Percentiles rank a stretch among this genome's conserved stretches.
These are phyloP conservation scores for Watsonalla binaria DNA, from an alignment of 2,888 invertebrate species.

Conservation along the genomic window DNA sequence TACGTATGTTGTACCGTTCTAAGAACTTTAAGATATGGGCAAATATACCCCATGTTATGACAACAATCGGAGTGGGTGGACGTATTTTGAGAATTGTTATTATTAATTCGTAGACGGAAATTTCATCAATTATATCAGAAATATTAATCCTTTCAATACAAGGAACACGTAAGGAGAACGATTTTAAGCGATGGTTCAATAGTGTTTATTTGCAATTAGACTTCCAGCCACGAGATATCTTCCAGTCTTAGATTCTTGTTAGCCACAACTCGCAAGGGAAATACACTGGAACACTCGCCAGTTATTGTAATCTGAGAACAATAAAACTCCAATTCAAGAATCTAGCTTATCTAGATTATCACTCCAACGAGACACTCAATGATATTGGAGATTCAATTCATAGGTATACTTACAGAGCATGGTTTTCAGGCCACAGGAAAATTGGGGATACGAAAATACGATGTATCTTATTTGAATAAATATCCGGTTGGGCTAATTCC, in stretches of 20 bases:
- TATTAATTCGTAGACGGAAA: no score
- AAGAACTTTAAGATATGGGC: not conserved
- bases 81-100: not conserved
- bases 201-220: slow-evolving; percentile 42
- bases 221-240: slow-evolving; percentile 24
- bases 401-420: not conserved
- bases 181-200: slow-evolving; percentile 15
- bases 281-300: slow-evolving; percentile 38
- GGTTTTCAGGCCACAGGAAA: no score
- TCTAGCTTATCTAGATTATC: no score
- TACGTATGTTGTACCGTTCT: slow-evolving; percentile 6
- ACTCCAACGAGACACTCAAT: not conserved
- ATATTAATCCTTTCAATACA: not conserved
- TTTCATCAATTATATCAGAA: no score
- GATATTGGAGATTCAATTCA: not conserved
- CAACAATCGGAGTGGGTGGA: not conserved
- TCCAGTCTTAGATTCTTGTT: slow-evolving; percentile 21
- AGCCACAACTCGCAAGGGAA: slow-evolving; percentile 39
- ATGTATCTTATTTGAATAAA: not conserved
- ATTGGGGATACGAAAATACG: not conserved
- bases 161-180: not conserved
- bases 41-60: not conserved
- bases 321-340: not conserved
- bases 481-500: not conserved
- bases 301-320: slow-evolving; percentile 15